A percentile compares a stretch with the other conserved stretches of the same genome.
Evolutionary conservation across 2,888 invertebrate genomes (phyloP).

Genomic region (Brenthis hecate): DNA sequence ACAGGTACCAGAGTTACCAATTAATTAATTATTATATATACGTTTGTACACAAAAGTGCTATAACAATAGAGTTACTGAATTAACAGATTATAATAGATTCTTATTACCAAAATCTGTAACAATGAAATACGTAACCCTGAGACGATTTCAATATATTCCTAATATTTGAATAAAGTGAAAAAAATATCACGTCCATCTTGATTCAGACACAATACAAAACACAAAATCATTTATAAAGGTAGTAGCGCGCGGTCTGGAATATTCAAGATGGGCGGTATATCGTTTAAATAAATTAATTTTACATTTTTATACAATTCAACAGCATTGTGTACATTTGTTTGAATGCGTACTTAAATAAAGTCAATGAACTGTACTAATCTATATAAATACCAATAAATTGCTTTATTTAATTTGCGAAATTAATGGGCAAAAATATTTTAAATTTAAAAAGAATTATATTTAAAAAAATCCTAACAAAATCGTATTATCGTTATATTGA

Average conservation of each 20-base stretch:
- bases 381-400: too few relatives aligned
- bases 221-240: constrained; percentile 32
- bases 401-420: too few relatives aligned
- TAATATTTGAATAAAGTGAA: too few relatives aligned
- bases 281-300: constrained; percentile 1
- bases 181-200: constrained; percentile 19
- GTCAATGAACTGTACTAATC: background rate
- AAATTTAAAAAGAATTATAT: background rate
- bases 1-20: too few relatives aligned
- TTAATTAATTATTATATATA: too few relatives aligned
- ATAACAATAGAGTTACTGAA: background rate
- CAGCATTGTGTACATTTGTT: background rate
- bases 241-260: constrained; percentile 37
- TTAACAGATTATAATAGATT: background rate
- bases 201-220: constrained; percentile 25
- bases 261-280: constrained; percentile 27
- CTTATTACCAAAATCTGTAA: too few relatives aligned
- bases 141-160: too few relatives aligned
- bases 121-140: too few relatives aligned
- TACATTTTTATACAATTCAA: background rate
- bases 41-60: too few relatives aligned
- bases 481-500: background rate
- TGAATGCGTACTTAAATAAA: background rate
- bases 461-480: background rate
- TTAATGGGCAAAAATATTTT: background rate